Percentiles rank a stretch among this genome's conserved stretches.
phyloP scores from a whole-genome alignment of 2,888 invertebrate species.

The Drosophila picticornis region DNA sequence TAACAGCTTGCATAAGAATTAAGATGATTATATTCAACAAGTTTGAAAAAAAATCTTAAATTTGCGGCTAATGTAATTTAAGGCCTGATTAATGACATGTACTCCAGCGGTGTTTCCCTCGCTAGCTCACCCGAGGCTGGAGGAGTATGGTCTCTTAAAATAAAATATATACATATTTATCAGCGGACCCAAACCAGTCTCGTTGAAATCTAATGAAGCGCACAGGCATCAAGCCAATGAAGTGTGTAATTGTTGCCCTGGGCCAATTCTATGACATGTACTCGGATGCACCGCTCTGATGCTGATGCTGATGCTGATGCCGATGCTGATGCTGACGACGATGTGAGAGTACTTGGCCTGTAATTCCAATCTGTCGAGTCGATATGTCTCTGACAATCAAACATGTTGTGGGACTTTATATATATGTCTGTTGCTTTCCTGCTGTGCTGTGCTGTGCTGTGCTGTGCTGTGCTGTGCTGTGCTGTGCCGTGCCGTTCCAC shows the following conservation, averaged over 20 bases:
- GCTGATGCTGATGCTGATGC: slow-evolving; percentile 1
- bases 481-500: slow-evolving; percentile 2
- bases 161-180: slow-evolving; percentile 14
- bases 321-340: background rate
- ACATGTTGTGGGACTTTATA: slow-evolving; percentile 3
- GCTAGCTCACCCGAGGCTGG: background rate
- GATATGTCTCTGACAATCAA: slow-evolving; percentile 36
- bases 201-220: slow-evolving; percentile 49
- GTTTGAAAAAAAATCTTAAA: background rate
- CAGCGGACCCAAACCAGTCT: background rate
- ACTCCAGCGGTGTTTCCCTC: background rate
- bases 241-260: slow-evolving; percentile 59
- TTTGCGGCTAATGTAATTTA: background rate
- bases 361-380: slow-evolving; percentile 14
- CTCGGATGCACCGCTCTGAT: slow-evolving; percentile 20
- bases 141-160: slow-evolving; percentile 7
- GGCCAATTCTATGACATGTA: slow-evolving; percentile 40
- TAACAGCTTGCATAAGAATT: background rate
- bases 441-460: too few species aligned
- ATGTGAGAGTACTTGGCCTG: slow-evolving; percentile 6
- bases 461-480: slow-evolving; percentile 1
- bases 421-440: slow-evolving; percentile 4
- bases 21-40: background rate
- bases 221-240: slow-evolving; percentile 54
- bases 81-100: background rate